Base-by-base conservation (phyloP, 1,140 invertebrate genomes). In the Streblospio benedicti region DNA sequence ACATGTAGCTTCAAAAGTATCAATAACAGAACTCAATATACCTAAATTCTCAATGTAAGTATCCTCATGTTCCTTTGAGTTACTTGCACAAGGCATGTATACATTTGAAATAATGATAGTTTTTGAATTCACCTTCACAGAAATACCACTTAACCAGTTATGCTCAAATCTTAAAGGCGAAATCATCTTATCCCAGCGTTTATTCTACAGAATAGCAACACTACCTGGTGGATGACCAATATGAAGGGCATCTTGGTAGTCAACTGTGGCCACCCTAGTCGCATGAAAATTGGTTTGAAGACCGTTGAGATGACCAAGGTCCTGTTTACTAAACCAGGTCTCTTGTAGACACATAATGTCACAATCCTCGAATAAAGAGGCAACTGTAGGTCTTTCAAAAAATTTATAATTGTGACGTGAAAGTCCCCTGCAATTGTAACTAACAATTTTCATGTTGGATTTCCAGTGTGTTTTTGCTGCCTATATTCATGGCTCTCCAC, bases 381-480 rank as follows among this genome's bases (percentile, higher is more conserved):
- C n/a, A n/a, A n/a, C n/a, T n/a, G n/a, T n/a, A n/a, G n/a, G n/a
- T n/a, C n/a, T n/a, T n/a, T n/a, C n/a, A n/a, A n/a, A n/a, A n/a
- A 52, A 27, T 12, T 6, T 52, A 31, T 52, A 52, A 52, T 52
- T 30, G 28, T 28, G 50, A 52, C 27, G 25, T 51, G 16, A 28
- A 18, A 51, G 20, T n/a, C 5, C 49, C 49, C 5, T 52, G 33
- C 50, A 52, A 5, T 52, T 52, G 33, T 52, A 52, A 0, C 0
- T 30, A 30, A 52, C 33, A n/a, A 52, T n/a, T 25, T 52, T 52
- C 50, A 52, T 25, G n/a, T n/a, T n/a, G n/a, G n/a, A n/a, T n/a
- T n/a, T n/a, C n/a, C n/a, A n/a, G n/a, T n/a, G n/a, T n/a, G n/a
- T n/a, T n/a, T n/a, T n/a, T n/a, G n/a, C n/a, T n/a, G n/a, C n/a